Base-by-base conservation (phyloP, 2,797 vertebrate genomes). In the Sebastes oblongus region DNA sequence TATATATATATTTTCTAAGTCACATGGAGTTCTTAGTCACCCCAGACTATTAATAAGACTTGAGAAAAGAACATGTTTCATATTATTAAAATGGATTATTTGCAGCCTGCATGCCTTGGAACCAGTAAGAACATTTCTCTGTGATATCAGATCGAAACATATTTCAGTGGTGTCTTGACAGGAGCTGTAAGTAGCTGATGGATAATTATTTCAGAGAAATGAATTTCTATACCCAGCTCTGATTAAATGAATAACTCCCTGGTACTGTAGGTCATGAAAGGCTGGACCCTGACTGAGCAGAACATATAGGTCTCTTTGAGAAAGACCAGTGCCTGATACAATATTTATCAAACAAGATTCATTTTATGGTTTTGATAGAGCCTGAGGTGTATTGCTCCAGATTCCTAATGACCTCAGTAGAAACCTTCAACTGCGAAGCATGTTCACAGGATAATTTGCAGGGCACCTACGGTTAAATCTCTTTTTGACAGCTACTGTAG, bases 341-440 rank as follows among this genome's bases (percentile, higher is more conserved):
- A 93, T 90, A 94, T 94, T 92, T 83, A 94, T 89, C 87, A 87
- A 52, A 27, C 24, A 3, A 78, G 84, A 87, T 86, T 91, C 59
- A 83, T 91, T 85, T 62, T 78, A 54, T 74, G 77, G 71, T 88
- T 86, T 78, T 88, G 80, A 93, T 89, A 81, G 80, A 89, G 77
- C 58, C 67, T 54, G 71, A 81, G 70, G 64, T 73, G 39, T 61
- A 85, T 74, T 78, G 78, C 78, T 82, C 75, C 71, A 71, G 71
- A 85, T 86, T 90, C 77, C 30, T 91, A 90, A 92, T 92, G 89
- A 91, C 75, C 85, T 84, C 54, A 4, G 79, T 64, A 74, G 85
- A 85, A 87, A 88, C 76, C 74, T 81, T 71, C 75, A 84, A 75
- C 78, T 77, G 67, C 64, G 69, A 74, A 79, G 64, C 66, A 78